phyloP scores from a whole-genome alignment of 2,113 vertebrate species.

The Notarius lentiginosus region DNA sequence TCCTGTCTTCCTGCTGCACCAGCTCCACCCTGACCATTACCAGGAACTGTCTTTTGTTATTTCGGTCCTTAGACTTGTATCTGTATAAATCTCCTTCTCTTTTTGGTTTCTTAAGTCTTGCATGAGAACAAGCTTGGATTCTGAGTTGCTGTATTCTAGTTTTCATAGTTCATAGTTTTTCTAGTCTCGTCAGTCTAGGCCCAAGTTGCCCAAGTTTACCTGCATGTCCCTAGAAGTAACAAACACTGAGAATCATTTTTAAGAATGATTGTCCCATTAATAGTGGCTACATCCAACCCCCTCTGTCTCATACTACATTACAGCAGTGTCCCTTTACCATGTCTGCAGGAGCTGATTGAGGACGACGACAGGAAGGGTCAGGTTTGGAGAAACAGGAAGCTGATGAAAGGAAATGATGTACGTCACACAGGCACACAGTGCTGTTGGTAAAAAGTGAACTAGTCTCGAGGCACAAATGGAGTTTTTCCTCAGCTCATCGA shows the following conservation, averaged over 20 bases:
- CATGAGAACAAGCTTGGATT: not conserved
- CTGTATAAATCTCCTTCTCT: too few species aligned
- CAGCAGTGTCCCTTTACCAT: conserved; percentile 32
- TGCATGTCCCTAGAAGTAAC: not conserved
- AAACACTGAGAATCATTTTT: not conserved
- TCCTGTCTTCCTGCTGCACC: conserved; percentile 8
- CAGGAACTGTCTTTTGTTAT: not conserved
- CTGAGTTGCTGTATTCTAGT: not conserved
- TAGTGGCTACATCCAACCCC: not conserved
- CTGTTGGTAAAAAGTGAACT: conserved; percentile 64
- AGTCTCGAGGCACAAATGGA: conserved; percentile 67
- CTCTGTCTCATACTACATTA: not conserved
- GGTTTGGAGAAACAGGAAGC: conserved; percentile 80
- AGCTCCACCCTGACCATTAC: not conserved
- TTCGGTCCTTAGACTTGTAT: not conserved
- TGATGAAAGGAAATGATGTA: conserved; percentile 72
- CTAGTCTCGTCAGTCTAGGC: not conserved
- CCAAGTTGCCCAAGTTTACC: not conserved
- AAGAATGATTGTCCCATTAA: not conserved
- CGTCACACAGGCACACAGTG: conserved; percentile 67
- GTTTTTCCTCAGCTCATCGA: conserved; percentile 69
- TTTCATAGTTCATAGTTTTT: not conserved
- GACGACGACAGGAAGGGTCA: conserved; percentile 76
- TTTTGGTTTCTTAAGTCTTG: not conserved
- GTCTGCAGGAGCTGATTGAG: conserved; percentile 71